phyloP scores from a whole-genome alignment of 2,797 vertebrate genomes.

The Cyprinodon diabolis region DNA sequence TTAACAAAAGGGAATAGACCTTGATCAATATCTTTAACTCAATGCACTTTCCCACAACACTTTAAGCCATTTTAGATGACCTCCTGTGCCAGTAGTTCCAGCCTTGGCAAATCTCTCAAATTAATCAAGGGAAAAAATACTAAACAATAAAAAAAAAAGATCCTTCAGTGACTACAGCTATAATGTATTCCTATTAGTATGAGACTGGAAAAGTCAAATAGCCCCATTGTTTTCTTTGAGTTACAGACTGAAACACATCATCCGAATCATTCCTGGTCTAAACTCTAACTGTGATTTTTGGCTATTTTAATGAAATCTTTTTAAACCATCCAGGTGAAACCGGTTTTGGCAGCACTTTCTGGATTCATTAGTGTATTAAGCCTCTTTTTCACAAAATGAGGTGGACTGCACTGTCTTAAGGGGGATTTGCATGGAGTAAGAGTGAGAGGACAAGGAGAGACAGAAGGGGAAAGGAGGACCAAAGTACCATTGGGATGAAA shows the following conservation, averaged over 20 bases:
- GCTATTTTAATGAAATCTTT: slow-evolving; percentile 40
- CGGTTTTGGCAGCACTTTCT: slow-evolving; percentile 2
- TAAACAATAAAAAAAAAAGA: background rate
- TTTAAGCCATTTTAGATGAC: background rate
- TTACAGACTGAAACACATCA: slow-evolving; percentile 34
- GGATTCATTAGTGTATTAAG: slow-evolving; percentile 23
- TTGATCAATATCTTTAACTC: background rate
- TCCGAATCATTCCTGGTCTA: slow-evolving; percentile 9
- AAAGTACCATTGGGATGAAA: slow-evolving; percentile 57
- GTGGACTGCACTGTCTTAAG: slow-evolving; percentile 27
- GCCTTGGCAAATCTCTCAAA: too few species aligned
- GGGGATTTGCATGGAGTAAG: slow-evolving; percentile 40
- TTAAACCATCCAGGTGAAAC: slow-evolving; percentile 36
- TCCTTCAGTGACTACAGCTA: background rate
- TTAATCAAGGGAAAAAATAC: background rate
- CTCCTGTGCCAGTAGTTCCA: background rate
- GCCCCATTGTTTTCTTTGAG: slow-evolving; percentile 31
- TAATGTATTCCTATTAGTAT: slow-evolving; percentile 33
- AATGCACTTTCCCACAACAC: background rate
- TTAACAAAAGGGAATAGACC: background rate
- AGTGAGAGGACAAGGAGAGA: slow-evolving; percentile 27
- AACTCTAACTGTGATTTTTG: slow-evolving; percentile 9
- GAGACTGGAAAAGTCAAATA: slow-evolving; percentile 60
- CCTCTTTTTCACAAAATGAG: slow-evolving; percentile 26
- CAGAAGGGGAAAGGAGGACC: slow-evolving; percentile 39